These are phyloP conservation scores for Aleiodes alternator DNA, from an alignment of 2,888 invertebrate species.

Conservation along the genomic window DNA sequence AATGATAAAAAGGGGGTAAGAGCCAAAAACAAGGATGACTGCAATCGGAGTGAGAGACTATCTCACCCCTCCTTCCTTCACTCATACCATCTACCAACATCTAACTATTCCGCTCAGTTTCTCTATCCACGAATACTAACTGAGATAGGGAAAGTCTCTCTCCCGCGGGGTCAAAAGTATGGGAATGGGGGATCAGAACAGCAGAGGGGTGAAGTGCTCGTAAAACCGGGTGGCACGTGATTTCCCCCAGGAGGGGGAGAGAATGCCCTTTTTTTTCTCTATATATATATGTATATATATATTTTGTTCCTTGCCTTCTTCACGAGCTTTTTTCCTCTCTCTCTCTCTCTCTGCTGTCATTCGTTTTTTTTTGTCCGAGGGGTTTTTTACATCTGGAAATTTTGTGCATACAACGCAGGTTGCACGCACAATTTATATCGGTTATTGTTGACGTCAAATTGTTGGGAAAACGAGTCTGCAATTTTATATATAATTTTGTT, in stretches of 20 bases:
- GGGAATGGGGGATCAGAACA: conserved; percentile 34
- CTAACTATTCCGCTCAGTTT: conserved; percentile 26
- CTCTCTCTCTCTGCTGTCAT: neutral
- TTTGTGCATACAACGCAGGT: conserved; percentile 19
- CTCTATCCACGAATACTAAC: conserved; percentile 34
- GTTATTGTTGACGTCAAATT: conserved; percentile 32
- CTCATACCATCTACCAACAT: neutral
- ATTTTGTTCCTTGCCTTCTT: conserved; percentile 26
- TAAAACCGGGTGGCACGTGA: conserved; percentile 72
- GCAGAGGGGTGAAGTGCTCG: conserved; percentile 64
- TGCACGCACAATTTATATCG: conserved; percentile 34
- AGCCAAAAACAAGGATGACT: conserved; percentile 30
- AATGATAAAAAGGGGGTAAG: conserved; percentile 29
- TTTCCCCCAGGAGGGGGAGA: conserved; percentile 70
- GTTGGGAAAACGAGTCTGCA: conserved; percentile 29
- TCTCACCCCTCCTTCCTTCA: no score
- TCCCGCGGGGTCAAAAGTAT: conserved; percentile 59
- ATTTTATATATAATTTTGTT: conserved; percentile 20
- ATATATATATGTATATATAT: conserved; percentile 32
- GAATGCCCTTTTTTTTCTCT: conserved; percentile 62
- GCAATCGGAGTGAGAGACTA: neutral
- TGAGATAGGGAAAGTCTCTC: conserved; percentile 50
- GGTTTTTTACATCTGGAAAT: conserved; percentile 20
- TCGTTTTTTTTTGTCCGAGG: conserved; percentile 4
- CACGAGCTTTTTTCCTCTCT: conserved; percentile 20